Evolutionary conservation across 2,797 vertebrate genomes (phyloP), one percentile per base, ranked within the genome.

Genomic region (Cichlasoma orientale): DNA sequence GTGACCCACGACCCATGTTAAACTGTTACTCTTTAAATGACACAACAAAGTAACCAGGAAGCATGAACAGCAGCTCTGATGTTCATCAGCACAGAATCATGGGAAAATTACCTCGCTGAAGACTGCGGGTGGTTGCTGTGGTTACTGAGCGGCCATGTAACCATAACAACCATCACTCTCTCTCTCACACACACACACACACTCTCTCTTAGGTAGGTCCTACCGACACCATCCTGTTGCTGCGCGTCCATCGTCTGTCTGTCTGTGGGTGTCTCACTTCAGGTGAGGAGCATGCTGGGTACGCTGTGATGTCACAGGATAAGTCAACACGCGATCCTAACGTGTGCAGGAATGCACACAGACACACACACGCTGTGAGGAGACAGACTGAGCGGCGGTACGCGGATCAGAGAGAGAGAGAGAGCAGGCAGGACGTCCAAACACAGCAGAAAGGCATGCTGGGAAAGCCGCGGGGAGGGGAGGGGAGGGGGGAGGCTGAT

Each of bases 271-370:
- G 21, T 59, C 55, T 25, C 29, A 52, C 74, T n/a, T 29, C 74
- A 82, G 84, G 75, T 78, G 72, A 86, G 59, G 71, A 66, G 83
- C 80, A 84, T 82, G 70, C 12, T 80, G 74, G 79, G 79, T 52
- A 69, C 0, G 47, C 41, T 47, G 31, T 85, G 88, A 85, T 78
- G 88, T 83, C 86, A 85, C 38, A 23, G 74, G 61, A 72, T 44
- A 55, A 68, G 29, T 55, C 56, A 53, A 56, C 63, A 72, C 66
- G 55, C 1, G 14, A 36, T 59, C 61, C 73, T 27, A 29, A 78
- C 47, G 27, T 56, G 80, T 54, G 33, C 33, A 6, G 72, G 18
- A 52, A 61, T 29, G 8, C 27, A 25, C 63, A 72, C 33, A 36
- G 21, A 52, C 69, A 56, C 56, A 56, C 56, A 13, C 73, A 58